Evolutionary conservation across 2,797 vertebrate genomes (phyloP).

Genomic region (Megaceryle alcyon): DNA sequence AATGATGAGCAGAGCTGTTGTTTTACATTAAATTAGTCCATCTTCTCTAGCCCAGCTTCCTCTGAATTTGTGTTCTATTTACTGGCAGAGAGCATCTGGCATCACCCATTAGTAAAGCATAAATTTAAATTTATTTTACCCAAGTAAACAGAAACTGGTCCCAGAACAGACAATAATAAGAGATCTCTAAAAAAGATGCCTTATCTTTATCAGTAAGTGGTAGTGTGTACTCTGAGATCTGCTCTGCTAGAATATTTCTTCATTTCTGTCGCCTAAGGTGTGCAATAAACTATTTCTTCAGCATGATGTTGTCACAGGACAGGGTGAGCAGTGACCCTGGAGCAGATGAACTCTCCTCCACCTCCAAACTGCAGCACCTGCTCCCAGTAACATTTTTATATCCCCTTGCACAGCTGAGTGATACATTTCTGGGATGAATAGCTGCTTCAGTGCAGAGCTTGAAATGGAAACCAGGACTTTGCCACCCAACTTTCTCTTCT

Average conservation of each 20-base stretch:
- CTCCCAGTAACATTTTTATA: neutral
- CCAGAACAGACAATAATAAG: neutral
- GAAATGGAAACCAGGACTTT: neutral
- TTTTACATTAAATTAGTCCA: neutral
- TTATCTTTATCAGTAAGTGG: neutral
- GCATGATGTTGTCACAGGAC: neutral
- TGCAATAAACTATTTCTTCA: neutral
- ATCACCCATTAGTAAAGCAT: neutral
- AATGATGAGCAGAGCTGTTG: neutral
- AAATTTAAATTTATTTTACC: neutral
- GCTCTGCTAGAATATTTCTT: neutral
- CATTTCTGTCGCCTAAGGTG: neutral
- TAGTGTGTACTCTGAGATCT: fast-evolving
- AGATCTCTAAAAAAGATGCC: neutral
- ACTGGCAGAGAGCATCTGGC: neutral
- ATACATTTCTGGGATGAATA: neutral
- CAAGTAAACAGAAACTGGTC: neutral
- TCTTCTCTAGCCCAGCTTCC: neutral
- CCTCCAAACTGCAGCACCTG: neutral
- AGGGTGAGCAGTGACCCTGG: neutral
- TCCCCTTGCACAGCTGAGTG: neutral
- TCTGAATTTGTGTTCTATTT: neutral
- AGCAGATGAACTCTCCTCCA: neutral
- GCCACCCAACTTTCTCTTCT: neutral
- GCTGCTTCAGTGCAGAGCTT: neutral